A percentile compares a stretch with the other conserved stretches of the same genome.
phyloP scores from a whole-genome alignment of 2,888 invertebrate genomes.

The Caenorhabditis afra region DNA sequence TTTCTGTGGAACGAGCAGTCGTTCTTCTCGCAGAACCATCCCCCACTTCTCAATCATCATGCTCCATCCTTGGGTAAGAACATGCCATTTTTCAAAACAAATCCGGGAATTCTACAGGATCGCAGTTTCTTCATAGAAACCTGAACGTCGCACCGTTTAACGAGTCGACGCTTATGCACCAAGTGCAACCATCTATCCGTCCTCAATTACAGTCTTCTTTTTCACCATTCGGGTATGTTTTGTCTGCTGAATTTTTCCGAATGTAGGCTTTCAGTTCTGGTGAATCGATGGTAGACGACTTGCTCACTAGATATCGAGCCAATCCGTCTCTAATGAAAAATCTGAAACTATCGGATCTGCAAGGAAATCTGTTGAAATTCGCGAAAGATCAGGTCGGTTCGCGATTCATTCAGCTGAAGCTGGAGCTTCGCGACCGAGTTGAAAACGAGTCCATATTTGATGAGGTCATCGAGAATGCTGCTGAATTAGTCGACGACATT shows the following conservation, averaged over 20 bases:
- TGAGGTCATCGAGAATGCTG: slow-evolving; percentile 94
- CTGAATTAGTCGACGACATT: slow-evolving; percentile 98
- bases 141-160: not conserved
- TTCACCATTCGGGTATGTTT: not conserved
- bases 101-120: too few relatives aligned
- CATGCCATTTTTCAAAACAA: too few relatives aligned
- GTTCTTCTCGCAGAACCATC: slow-evolving; percentile 4
- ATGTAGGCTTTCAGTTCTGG: not conserved
- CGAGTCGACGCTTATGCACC: slow-evolving; percentile 21
- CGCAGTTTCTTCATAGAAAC: too few relatives aligned
- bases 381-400: slow-evolving; percentile 99
- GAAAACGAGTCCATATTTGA: slow-evolving; percentile 99
- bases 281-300: slow-evolving; percentile 18
- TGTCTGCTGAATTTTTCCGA: not conserved
- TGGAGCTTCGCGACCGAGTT: slow-evolving; percentile 93
- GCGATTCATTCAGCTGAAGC: slow-evolving; percentile 97
- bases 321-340: slow-evolving; percentile 49
- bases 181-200: slow-evolving; percentile 35
- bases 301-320: slow-evolving; percentile 42
- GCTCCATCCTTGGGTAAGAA: slow-evolving; percentile 5
- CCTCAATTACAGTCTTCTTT: slow-evolving; percentile 2
- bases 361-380: slow-evolving; percentile 98
- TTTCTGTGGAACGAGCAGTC: slow-evolving; percentile 6
- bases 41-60: not conserved
- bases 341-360: slow-evolving; percentile 88